Evolutionary conservation across 2,888 invertebrate species (phyloP).

Genomic region (Lochmaea crataegi): DNA sequence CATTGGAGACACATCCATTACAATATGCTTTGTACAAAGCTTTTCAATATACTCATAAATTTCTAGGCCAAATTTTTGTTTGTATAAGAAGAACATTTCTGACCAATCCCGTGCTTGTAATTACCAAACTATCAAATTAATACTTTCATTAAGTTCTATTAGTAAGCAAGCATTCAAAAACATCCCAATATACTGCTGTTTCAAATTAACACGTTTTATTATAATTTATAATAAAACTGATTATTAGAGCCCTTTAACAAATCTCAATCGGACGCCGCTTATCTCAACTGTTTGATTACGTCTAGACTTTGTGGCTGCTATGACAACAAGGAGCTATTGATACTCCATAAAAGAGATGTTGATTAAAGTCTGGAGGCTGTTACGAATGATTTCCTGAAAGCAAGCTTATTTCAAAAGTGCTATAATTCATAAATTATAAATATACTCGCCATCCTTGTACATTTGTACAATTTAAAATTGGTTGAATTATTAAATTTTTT

Average conservation of each 20-base stretch:
- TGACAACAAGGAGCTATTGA: conserved; percentile 11
- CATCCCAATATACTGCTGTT: too few species aligned
- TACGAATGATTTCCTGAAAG: neutral
- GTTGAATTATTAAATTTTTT: too few species aligned
- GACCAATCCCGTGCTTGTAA: too few species aligned
- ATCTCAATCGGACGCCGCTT: neutral
- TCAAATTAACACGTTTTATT: neutral
- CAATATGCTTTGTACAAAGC: too few species aligned
- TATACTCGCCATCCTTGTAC: neutral
- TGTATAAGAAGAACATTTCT: too few species aligned
- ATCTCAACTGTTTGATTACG: neutral
- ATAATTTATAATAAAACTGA: neutral
- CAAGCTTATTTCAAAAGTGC: neutral
- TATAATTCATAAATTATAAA: neutral
- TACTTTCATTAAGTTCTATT: too few species aligned
- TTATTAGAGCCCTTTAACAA: neutral
- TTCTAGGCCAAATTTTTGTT: too few species aligned
- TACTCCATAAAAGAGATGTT: conserved; percentile 7
- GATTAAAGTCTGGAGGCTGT: neutral
- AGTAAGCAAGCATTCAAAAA: too few species aligned
- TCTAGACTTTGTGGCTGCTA: conserved; percentile 18
- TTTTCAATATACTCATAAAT: too few species aligned
- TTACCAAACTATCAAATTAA: too few species aligned
- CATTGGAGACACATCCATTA: too few species aligned
- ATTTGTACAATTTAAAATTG: neutral